These are phyloP conservation scores for Gymnobelideus leadbeateri DNA, from an alignment of 2,113 vertebrate species.

Conservation along the genomic window DNA sequence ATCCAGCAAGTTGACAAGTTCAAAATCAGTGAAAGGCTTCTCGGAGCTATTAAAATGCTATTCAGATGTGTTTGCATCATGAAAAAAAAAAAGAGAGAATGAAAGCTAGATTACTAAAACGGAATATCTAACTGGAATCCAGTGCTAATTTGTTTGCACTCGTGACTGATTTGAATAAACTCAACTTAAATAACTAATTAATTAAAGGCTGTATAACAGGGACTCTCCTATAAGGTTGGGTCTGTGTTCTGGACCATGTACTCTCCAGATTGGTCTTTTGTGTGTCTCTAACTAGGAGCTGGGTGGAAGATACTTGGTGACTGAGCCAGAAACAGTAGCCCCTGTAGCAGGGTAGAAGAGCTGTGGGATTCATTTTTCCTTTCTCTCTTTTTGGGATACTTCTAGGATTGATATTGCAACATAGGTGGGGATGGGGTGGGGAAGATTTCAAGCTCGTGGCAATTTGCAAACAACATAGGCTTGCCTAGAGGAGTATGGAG, in stretches of 20 bases:
- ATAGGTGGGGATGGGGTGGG: not conserved
- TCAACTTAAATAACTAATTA: not conserved
- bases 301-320: not conserved
- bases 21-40: not conserved
- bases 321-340: not conserved
- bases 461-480: not conserved
- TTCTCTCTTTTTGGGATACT: not conserved
- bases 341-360: not conserved
- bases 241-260: not conserved
- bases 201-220: not conserved
- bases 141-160: not conserved
- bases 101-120: slow-evolving; percentile 25
- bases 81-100: not conserved
- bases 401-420: not conserved
- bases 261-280: not conserved
- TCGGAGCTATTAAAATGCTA: not conserved
- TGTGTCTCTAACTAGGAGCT: not conserved
- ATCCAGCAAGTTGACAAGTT: not conserved
- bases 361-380: not conserved
- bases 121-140: slow-evolving; percentile 14
- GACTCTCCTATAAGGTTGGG: not conserved
- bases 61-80: slow-evolving; percentile 12
- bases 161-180: not conserved
- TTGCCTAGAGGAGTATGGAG: not conserved
- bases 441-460: not conserved